Percentiles rank a stretch among this genome's conserved stretches.
These are phyloP conservation scores for Cinara cedri DNA, from an alignment of 2,888 invertebrate species.

Conservation along the genomic window DNA sequence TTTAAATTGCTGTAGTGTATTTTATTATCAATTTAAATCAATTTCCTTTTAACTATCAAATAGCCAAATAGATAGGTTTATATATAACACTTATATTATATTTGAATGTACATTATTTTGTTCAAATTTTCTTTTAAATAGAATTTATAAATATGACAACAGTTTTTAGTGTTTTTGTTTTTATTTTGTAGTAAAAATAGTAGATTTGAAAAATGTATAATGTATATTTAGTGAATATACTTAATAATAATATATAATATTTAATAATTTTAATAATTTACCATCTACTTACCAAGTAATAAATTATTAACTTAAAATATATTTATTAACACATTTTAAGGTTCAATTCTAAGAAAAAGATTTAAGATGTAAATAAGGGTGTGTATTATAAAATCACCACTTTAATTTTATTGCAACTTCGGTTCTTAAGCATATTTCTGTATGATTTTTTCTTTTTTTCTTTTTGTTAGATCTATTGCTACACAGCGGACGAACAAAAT, in stretches of 20 bases:
- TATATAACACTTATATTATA: no score
- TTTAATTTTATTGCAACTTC: slow-evolving; percentile 53
- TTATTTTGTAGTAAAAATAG: not conserved
- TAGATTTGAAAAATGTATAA: not conserved
- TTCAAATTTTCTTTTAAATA: no score
- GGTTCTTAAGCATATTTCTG: slow-evolving; percentile 52
- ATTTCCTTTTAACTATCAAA: no score
- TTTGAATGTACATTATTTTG: no score
- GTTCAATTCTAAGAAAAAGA: slow-evolving; percentile 54
- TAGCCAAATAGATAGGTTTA: no score
- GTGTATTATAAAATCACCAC: slow-evolving; percentile 52
- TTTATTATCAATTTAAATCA: no score
- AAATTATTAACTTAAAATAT: slow-evolving; percentile 46
- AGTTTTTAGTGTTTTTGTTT: not conserved
- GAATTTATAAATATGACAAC: not conserved
- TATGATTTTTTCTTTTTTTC: slow-evolving; percentile 55
- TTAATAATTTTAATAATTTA: slow-evolving; percentile 4
- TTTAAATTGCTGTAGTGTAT: no score
- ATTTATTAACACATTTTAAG: slow-evolving; percentile 56
- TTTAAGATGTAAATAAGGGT: slow-evolving; percentile 56
- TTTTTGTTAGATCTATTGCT: slow-evolving; percentile 57
- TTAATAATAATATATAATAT: no score
- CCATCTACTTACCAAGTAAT: slow-evolving; percentile 21
- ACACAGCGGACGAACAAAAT: slow-evolving; percentile 57
- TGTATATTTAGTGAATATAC: slow-evolving; percentile 7